These are phyloP conservation scores for Pogonocherus hispidulus DNA, from an alignment of 2,888 invertebrate genomes.

Conservation along the genomic window DNA sequence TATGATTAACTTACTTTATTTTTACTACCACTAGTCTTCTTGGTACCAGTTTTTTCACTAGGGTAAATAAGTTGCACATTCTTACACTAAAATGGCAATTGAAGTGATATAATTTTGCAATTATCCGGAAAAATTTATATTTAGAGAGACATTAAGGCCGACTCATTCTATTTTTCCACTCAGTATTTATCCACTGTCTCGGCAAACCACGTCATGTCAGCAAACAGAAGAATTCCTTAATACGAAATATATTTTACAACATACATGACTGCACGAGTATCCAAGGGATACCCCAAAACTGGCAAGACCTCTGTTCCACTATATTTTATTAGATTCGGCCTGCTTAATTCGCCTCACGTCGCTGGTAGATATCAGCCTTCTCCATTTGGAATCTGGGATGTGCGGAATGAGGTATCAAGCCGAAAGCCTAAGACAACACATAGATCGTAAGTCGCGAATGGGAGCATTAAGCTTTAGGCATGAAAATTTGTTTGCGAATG, in stretches of 20 bases:
- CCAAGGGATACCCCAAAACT: constrained; percentile 17
- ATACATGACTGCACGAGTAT: too few species aligned
- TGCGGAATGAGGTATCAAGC: constrained; percentile 62
- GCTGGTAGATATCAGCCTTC: constrained; percentile 58
- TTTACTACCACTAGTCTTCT: too few species aligned
- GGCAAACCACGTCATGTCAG: constrained; percentile 11
- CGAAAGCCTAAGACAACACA: constrained; percentile 60
- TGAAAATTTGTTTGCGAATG: constrained; percentile 50
- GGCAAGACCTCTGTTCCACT: constrained; percentile 51
- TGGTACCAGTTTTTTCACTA: too few species aligned
- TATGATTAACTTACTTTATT: too few species aligned
- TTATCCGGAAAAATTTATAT: too few species aligned
- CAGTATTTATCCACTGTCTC: not conserved
- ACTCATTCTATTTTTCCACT: too few species aligned
- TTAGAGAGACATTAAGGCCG: too few species aligned
- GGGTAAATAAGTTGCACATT: too few species aligned
- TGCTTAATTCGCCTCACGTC: constrained; percentile 62
- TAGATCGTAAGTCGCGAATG: constrained; percentile 47
- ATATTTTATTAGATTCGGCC: constrained; percentile 60
- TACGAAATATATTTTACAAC: constrained; percentile 22
- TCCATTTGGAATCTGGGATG: constrained; percentile 59
- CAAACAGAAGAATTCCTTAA: constrained; percentile 22
- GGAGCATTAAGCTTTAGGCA: constrained; percentile 46
- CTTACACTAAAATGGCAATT: too few species aligned
- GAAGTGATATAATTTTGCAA: too few species aligned